Evolutionary conservation across 2,888 invertebrate species (phyloP).

Genomic region (Anaspis maculata): DNA sequence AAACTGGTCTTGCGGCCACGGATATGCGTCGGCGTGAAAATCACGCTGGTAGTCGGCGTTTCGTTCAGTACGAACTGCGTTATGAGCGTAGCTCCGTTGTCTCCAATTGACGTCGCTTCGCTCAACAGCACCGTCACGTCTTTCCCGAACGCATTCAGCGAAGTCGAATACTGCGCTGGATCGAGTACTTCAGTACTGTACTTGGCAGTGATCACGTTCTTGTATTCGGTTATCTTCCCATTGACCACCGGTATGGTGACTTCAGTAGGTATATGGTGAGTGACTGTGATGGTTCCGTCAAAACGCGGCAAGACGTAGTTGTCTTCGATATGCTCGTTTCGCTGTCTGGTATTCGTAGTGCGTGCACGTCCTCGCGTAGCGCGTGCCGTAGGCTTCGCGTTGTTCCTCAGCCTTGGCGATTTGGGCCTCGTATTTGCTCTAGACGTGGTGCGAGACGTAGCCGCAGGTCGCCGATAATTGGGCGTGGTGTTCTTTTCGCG

Average conservation of each 20-base stretch:
- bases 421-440: conserved; percentile 47
- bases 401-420: conserved; percentile 50
- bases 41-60: conserved; percentile 73
- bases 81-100: conserved; percentile 71
- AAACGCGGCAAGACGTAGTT: conserved; percentile 49
- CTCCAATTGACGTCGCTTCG: conserved; percentile 64
- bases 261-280: conserved; percentile 77
- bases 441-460: conserved; percentile 46
- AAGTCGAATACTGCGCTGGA: conserved; percentile 68
- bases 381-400: conserved; percentile 38
- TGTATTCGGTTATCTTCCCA: conserved; percentile 80
- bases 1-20: conserved; percentile 80
- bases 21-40: conserved; percentile 78
- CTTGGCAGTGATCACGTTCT: conserved; percentile 75
- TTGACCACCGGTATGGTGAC: conserved; percentile 78
- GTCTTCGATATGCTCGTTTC: conserved; percentile 26
- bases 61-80: conserved; percentile 74
- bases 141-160: conserved; percentile 60
- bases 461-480: conserved; percentile 53
- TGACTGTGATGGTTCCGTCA: conserved; percentile 77
- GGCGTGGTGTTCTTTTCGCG: conserved; percentile 60
- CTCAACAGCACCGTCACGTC: conserved; percentile 60
- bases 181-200: conserved; percentile 68
- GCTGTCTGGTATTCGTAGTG: conserved; percentile 17
- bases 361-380: conserved; percentile 17